Base-by-base conservation (phyloP, 2,113 vertebrate genomes). In the Miniopterus natalensis region DNA sequence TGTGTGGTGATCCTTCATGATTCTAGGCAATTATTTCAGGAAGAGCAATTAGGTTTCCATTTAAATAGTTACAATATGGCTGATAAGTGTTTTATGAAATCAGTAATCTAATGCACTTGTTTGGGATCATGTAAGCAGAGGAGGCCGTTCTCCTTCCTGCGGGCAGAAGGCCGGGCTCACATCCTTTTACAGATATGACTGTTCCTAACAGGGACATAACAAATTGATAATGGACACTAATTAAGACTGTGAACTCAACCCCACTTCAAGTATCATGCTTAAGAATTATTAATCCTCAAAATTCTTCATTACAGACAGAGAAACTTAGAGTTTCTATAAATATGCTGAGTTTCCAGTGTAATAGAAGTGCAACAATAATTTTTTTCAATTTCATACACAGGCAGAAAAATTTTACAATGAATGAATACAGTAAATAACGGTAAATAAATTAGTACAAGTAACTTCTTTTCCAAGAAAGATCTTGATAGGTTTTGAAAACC, bases 201-300 rank as follows among this genome's bases (percentile, higher is more conserved):
- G 53, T 73, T 65, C 7, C 21, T 70, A 63, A 70, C 59, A 40
- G 10, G 51, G 47, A 49, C 8, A 31, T 31, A 94, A 42, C 20
- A 81, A 83, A 94, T n/a, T 90, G 36, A 87, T 87, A 87, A 65
- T 47, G 21, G 57, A 68, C 92, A 57, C 49, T 65, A 94, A 81
- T 73, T 94, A 94, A 68, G 42, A 65, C 23, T 73, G 15, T 70
- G 53, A 84, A 55, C 4, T 9, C 18, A 59, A 74, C 9, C 68
- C 7, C 61, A 49, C 65, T 81, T 88, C 3, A 53, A 66, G 13
- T 49, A 42, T 51, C 17, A 74, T 45, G 5, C 74, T 73, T 87
- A 88, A 88, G 36, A 75, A 21, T 61, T 71, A 70, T 57, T 90
- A 27, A 70, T 85, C 20, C 88, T 89, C 25, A 92, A 83, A 78